phyloP scores from a whole-genome alignment of 2,797 vertebrate species.

The Dromococcyx pavoninus region DNA sequence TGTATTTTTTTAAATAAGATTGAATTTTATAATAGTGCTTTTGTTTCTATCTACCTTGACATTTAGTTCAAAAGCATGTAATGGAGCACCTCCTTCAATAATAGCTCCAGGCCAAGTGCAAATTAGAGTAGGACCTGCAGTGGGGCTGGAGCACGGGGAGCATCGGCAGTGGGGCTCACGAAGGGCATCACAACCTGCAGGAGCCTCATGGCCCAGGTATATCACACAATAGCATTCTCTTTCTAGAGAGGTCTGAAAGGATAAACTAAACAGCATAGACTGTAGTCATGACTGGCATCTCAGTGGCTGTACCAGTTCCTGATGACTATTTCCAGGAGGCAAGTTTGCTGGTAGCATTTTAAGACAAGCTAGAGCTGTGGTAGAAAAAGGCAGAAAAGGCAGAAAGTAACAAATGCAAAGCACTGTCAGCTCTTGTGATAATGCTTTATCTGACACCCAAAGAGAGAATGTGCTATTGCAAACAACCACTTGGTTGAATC shows the following conservation, averaged over 20 bases:
- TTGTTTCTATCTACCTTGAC: constrained; percentile 15
- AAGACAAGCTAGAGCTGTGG: neutral
- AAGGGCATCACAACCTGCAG: neutral
- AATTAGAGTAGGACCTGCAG: neutral
- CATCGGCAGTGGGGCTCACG: neutral
- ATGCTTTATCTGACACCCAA: neutral
- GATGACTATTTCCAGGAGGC: neutral
- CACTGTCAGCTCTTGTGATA: neutral
- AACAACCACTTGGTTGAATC: neutral
- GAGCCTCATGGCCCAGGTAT: neutral
- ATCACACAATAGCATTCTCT: neutral
- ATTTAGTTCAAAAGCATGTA: neutral
- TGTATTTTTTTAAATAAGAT: neutral
- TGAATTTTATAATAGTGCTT: neutral
- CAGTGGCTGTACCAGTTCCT: neutral
- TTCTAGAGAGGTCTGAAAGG: neutral
- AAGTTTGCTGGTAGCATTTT: neutral
- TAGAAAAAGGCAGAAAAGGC: neutral
- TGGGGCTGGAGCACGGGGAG: neutral
- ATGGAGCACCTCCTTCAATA: neutral
- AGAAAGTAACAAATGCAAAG: neutral
- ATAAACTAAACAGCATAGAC: neutral
- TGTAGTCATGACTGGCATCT: neutral
- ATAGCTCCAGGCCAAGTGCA: neutral
- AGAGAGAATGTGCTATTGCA: neutral